phyloP scores from a whole-genome alignment of 1,140 invertebrate species.

The Pygmarrhopalites habei region DNA sequence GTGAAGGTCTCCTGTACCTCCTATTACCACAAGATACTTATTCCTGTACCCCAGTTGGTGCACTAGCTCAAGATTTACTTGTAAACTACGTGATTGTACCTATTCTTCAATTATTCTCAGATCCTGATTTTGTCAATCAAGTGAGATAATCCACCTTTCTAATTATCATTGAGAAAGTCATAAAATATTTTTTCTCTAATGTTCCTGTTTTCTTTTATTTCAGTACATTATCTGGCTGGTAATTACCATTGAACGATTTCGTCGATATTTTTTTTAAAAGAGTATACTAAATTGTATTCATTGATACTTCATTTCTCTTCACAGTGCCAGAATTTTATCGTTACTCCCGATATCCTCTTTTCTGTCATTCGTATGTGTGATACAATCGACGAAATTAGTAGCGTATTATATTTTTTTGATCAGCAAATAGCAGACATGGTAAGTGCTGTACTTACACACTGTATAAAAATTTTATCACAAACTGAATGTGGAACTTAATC shows the following conservation, averaged over 20 bases:
- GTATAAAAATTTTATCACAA: slow-evolving; percentile 1
- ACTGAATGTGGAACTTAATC: no score
- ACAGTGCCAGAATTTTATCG: slow-evolving; percentile 67
- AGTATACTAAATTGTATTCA: no score
- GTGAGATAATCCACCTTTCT: no score
- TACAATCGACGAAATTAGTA: slow-evolving; percentile 68
- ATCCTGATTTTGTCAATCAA: slow-evolving; percentile 94
- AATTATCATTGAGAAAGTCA: no score
- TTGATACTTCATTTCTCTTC: no score
- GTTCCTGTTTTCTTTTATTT: no score
- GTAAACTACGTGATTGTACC: slow-evolving; percentile 71
- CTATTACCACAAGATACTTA: slow-evolving; percentile 77
- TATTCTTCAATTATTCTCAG: slow-evolving; percentile 70
- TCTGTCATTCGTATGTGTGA: slow-evolving; percentile 68
- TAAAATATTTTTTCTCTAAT: no score
- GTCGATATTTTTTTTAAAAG: no score
- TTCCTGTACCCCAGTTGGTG: slow-evolving; percentile 68
- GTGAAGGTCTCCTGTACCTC: slow-evolving; percentile 76
- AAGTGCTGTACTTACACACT: slow-evolving; percentile 42
- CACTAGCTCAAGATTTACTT: slow-evolving; percentile 72
- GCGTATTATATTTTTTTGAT: slow-evolving; percentile 67
- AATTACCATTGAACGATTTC: no score
- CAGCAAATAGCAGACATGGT: slow-evolving; percentile 70
- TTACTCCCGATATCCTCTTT: slow-evolving; percentile 75
- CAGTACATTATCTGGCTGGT: slow-evolving; percentile 84